Evolutionary conservation across 2,797 vertebrate genomes (phyloP), one percentile per base, ranked within the genome.

Genomic region (Microhierax caerulescens): DNA sequence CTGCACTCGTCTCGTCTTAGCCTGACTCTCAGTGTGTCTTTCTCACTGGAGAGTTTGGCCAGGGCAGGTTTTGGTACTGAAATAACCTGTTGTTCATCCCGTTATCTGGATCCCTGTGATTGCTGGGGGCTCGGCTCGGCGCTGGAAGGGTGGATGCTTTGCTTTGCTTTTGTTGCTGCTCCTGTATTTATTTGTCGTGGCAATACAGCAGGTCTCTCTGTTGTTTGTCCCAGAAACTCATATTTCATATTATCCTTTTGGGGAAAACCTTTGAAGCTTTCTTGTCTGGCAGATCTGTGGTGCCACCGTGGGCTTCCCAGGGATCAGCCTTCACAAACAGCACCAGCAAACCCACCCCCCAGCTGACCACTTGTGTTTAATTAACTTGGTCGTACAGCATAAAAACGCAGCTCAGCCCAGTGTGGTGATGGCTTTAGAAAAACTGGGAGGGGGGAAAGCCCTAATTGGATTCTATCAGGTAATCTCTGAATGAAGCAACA

Each of bases 391-490:
- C 96, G 87, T 95, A 84, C 91, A 96, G 97, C 95, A 76, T 89
- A 91, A 98, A 96, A 98, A 98, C 91, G 94, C 92, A 95, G 95
- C 95, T 98, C 96, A 82, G 97, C 98, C 95, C 87, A 60, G 94
- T 81, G 57, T 73, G 75, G 93, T 96, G 95, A 96, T 97, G 97
- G 96, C 98, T 98, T 98, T 36, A 65, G 45, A 57, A 83, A 84
- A 93, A 57, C 0, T 0, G 36, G 54, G 20, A 16, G 16, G 13
- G 5, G 17, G 5, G 2, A 14, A 93, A 18, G 20, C 43, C 96
- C 81, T 85, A 90, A 97, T 98, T 97, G 96, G 96, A 96, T 98
- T 97, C 98, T 98, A 98, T 98, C 98, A 98, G 95, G 94, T 98
- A 95, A 96, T 97, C 88, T 97, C 88, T 88, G 72, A 90, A 4